Percentiles rank a stretch among this genome's conserved stretches.
These are phyloP conservation scores for Tiliqua scincoides DNA, from an alignment of 2,113 vertebrate genomes.

Conservation along the genomic window DNA sequence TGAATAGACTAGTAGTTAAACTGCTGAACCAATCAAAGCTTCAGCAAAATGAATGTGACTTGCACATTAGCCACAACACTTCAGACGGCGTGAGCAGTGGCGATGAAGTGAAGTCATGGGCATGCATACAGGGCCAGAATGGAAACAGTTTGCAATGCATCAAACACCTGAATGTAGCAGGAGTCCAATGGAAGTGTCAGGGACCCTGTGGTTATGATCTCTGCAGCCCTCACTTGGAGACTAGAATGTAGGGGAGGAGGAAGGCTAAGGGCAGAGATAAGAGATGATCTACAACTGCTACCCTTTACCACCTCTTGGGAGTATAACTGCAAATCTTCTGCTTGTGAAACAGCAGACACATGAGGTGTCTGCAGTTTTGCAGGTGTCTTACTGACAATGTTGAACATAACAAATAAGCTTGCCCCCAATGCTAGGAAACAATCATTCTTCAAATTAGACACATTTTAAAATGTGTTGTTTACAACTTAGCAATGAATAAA, in stretches of 20 bases:
- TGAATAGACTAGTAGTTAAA: too few relatives aligned
- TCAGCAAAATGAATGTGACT: too few relatives aligned
- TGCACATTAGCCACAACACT: too few relatives aligned
- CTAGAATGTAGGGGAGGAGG: not conserved
- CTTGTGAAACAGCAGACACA: not conserved
- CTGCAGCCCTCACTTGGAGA: not conserved
- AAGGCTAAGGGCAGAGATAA: not conserved
- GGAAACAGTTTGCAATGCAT: too few relatives aligned
- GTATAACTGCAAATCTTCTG: not conserved
- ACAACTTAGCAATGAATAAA: not conserved
- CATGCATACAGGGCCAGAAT: too few relatives aligned
- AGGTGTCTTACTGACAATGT: not conserved
- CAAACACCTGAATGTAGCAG: too few relatives aligned
- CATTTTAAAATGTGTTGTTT: not conserved
- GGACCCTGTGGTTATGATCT: too few relatives aligned
- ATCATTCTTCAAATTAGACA: constrained; percentile 6
- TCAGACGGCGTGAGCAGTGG: too few relatives aligned
- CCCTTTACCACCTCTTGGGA: not conserved
- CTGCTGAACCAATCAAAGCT: too few relatives aligned
- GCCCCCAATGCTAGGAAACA: not conserved
- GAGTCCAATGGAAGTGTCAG: too few relatives aligned
- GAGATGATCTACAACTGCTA: not conserved
- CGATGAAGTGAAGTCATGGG: too few relatives aligned
- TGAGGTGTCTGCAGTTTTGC: too few relatives aligned
- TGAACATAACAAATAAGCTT: not conserved